phyloP scores from a whole-genome alignment of 1,140 invertebrate species.

The Venturia canescens region DNA sequence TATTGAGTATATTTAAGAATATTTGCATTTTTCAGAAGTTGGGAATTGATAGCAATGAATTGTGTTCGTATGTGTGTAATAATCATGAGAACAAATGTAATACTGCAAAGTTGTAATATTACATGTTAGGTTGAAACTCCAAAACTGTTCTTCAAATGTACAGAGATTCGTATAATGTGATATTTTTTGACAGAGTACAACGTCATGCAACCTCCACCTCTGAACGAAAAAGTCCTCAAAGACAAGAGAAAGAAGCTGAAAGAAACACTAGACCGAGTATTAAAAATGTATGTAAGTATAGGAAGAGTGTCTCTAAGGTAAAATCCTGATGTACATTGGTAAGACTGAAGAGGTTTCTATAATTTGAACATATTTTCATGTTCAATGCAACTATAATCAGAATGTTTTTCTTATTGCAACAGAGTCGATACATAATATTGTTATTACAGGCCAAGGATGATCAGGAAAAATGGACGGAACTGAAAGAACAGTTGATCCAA shows the following conservation, averaged over 20 bases:
- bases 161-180: neutral
- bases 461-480: slow-evolving; percentile 93
- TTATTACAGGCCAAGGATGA: slow-evolving; percentile 93
- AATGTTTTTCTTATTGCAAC: neutral
- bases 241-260: slow-evolving; percentile 97
- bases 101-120: no score
- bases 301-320: slow-evolving; percentile 42
- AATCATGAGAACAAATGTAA: no score
- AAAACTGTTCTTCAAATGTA: no score
- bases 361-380: neutral
- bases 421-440: neutral
- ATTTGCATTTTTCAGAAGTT: no score
- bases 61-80: no score
- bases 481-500: slow-evolving; percentile 93
- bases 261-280: slow-evolving; percentile 95
- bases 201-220: slow-evolving; percentile 92
- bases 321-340: slow-evolving; percentile 44
- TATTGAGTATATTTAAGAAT: no score
- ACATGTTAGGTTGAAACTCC: no score
- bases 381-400: slow-evolving; percentile 20
- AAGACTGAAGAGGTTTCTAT: slow-evolving; percentile 42
- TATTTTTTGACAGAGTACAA: slow-evolving; percentile 91
- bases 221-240: slow-evolving; percentile 97
- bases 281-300: slow-evolving; percentile 96
- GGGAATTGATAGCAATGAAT: no score